Evolutionary conservation across 2,113 vertebrate genomes (phyloP).

Genomic region (Gnathonemus longibarbis): DNA sequence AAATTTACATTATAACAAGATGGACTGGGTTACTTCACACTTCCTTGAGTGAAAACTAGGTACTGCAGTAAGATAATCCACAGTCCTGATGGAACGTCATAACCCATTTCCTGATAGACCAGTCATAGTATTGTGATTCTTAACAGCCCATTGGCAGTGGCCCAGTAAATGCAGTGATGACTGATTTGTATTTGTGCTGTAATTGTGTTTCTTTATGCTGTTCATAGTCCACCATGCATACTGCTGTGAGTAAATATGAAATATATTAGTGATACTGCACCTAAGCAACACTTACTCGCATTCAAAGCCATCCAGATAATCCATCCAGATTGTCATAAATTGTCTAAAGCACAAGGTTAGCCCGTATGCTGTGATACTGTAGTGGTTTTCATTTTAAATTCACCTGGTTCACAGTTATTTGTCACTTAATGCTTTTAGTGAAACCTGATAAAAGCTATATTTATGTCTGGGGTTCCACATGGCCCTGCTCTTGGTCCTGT

Average conservation of each 20-base stretch:
- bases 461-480: neutral
- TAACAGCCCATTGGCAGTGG: neutral
- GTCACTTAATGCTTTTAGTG: neutral
- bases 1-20: neutral
- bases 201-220: neutral
- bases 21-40: neutral
- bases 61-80: neutral
- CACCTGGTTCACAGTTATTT: neutral
- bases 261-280: neutral
- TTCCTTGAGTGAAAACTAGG: neutral
- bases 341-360: neutral
- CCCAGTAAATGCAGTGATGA: neutral
- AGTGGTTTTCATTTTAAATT: neutral
- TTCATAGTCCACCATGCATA: neutral
- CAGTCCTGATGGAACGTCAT: neutral
- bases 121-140: neutral
- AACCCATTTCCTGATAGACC: neutral
- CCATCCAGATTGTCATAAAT: neutral
- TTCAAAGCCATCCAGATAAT: neutral
- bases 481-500: neutral
- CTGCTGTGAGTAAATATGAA: neutral
- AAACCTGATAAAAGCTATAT: neutral
- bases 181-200: neutral
- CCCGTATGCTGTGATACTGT: neutral
- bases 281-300: neutral